A percentile compares a stretch with the other conserved stretches of the same genome.
These are phyloP conservation scores for Drosophila simulans DNA, from an alignment of 1,140 invertebrate genomes.

Conservation along the genomic window DNA sequence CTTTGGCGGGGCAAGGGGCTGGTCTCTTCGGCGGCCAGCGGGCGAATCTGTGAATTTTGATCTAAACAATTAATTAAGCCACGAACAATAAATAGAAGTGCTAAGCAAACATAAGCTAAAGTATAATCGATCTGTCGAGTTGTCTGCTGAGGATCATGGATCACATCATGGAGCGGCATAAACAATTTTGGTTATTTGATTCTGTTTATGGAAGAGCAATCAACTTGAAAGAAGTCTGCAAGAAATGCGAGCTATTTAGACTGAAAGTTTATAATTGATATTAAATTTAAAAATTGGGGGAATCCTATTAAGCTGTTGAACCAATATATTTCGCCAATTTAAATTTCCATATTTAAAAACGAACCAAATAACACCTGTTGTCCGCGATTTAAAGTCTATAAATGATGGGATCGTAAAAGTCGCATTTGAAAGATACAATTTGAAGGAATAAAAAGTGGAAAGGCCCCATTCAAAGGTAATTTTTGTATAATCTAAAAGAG, in stretches of 20 bases:
- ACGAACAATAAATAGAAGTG: slow-evolving; percentile 64
- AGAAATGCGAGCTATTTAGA: too few species aligned
- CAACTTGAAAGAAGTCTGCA: not conserved
- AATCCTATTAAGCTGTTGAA: not conserved
- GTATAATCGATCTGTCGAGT: slow-evolving; percentile 18
- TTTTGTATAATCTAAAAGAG: not conserved
- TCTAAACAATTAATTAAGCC: slow-evolving; percentile 72
- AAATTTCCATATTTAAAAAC: too few species aligned
- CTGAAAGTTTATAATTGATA: not conserved
- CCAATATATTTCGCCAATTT: too few species aligned
- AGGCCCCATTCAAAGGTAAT: not conserved
- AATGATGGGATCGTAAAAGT: not conserved
- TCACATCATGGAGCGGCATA: not conserved
- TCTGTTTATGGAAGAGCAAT: not conserved
- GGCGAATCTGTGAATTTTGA: slow-evolving; percentile 71
- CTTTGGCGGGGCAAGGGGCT: slow-evolving; percentile 15
- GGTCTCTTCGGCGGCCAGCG: slow-evolving; percentile 24
- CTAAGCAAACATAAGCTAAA: slow-evolving; percentile 46
- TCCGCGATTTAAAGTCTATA: too few species aligned
- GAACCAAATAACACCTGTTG: too few species aligned
- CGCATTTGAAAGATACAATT: too few species aligned
- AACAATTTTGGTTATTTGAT: not conserved
- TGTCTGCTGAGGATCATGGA: slow-evolving; percentile 4
- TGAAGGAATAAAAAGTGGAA: not conserved
- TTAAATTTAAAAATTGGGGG: not conserved